Base-by-base conservation (phyloP, 2,888 invertebrate species). In the Protophormia terraenovae region DNA sequence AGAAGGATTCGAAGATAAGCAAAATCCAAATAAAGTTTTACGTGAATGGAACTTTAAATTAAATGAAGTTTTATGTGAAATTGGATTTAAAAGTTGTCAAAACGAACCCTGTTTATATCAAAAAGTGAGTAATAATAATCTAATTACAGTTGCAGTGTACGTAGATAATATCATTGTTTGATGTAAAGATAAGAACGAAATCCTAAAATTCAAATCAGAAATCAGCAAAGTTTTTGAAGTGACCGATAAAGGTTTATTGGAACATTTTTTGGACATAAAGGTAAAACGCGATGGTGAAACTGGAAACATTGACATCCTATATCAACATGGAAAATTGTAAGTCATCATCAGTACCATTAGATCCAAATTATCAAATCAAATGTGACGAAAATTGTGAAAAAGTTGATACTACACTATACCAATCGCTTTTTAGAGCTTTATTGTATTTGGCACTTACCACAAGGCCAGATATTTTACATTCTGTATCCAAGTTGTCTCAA, bases 1-100 rank as follows among this genome's bases (percentile, higher is more conserved):
- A 14, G 38, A 77, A 72, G 14, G 69, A 24, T 85, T 84, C 58
- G 47, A 75, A 8, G 78, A 82, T 22, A 29, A 35, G 1, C 10
- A 55, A 19, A 41, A 66, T 7, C 55, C 81, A 19, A 45, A 60
- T 19, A 86, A 87, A 62, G 64, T 87, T 27, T 41, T 86, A 16
- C 81, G 62, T 64, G n/a, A n/a, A n/a, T n/a, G n/a, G n/a, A n/a
- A n/a, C n/a, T n/a, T 50, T 50, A 55, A 27, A 27, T 55, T 55
- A 55, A 32, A 35, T 16, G 16, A 60, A 32, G 60, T 60, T 32
- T n/a, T 60, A 60, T 32, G 60, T 7, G 16, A 60, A 32, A 60
- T 60, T 3, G 19, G 60, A 29, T 32, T 60, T 16, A 35, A 60
- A 19, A 60, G n/a, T 32, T 60, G 16, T 7, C 10, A 35, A 62